These are phyloP conservation scores for Gopherus evgoodei DNA, from an alignment of 2,113 vertebrate genomes.

Conservation along the genomic window DNA sequence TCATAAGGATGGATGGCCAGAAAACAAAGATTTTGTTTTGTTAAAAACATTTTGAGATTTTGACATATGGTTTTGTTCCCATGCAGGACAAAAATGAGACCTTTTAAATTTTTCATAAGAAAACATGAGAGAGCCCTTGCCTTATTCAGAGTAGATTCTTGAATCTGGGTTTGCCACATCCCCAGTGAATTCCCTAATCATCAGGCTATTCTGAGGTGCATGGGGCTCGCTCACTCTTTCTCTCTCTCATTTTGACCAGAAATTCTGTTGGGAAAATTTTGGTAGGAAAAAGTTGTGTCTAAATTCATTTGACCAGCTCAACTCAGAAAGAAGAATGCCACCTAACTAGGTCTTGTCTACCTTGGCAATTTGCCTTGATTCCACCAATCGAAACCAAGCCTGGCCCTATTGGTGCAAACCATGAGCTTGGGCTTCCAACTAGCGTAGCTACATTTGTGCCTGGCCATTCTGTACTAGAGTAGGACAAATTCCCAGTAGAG, in stretches of 20 bases:
- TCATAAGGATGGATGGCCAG: background rate
- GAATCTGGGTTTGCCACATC: background rate
- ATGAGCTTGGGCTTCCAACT: background rate
- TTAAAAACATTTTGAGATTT: background rate
- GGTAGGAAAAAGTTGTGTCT: background rate
- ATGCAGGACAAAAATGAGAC: background rate
- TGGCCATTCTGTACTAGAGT: background rate
- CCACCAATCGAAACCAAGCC: background rate
- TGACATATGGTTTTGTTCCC: background rate
- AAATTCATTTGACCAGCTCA: background rate
- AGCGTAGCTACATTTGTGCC: background rate
- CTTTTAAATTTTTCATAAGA: background rate
- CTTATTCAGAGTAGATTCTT: background rate
- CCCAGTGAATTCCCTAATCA: background rate
- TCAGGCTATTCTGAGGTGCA: background rate
- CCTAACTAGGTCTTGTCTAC: background rate
- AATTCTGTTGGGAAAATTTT: background rate
- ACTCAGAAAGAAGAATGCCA: background rate
- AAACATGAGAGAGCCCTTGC: background rate
- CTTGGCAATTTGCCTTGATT: background rate
- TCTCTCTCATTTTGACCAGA: background rate
- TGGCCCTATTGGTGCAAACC: fast-evolving
- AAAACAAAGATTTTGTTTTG: background rate
- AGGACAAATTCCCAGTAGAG: background rate
- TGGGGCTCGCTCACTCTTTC: background rate